phyloP scores from a whole-genome alignment of 2,797 vertebrate species.

The Lithobates pipiens region DNA sequence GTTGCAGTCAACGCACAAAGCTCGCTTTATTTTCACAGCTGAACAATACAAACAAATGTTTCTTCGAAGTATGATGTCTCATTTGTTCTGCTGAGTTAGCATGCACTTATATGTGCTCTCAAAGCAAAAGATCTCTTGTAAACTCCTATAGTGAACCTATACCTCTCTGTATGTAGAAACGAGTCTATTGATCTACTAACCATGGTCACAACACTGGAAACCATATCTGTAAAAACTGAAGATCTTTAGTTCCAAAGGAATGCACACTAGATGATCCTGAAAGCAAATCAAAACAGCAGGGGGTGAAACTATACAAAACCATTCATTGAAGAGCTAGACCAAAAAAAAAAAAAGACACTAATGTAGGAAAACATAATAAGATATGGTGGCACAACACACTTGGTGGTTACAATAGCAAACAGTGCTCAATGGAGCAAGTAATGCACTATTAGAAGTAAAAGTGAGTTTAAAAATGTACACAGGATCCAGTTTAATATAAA shows the following conservation, averaged over 20 bases:
- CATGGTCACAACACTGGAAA: conserved; percentile 12
- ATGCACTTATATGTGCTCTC: conserved; percentile 37
- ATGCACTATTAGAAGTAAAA: too few relatives aligned
- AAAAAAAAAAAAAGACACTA: neutral
- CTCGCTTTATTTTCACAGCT: conserved; percentile 69
- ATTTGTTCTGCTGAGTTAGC: conserved; percentile 46
- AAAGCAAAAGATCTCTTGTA: conserved; percentile 24
- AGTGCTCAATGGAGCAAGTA: neutral
- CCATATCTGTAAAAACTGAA: conserved; percentile 14
- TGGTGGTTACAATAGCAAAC: neutral
- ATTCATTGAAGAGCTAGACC: neutral
- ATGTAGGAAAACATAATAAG: neutral
- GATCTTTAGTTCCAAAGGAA: conserved; percentile 4
- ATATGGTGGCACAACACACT: neutral
- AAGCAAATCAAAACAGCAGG: neutral
- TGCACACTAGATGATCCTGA: conserved; percentile 12
- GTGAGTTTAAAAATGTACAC: neutral
- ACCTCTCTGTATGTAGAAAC: neutral
- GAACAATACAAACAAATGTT: conserved; percentile 75
- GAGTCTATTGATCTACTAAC: conserved; percentile 18
- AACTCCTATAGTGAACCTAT: conserved; percentile 41
- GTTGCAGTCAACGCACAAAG: conserved; percentile 69
- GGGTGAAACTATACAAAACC: neutral
- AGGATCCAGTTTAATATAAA: neutral
- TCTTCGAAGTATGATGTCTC: conserved; percentile 65